These are phyloP conservation scores for Drosophila mimica DNA, from an alignment of 2,888 invertebrate genomes.

Conservation along the genomic window DNA sequence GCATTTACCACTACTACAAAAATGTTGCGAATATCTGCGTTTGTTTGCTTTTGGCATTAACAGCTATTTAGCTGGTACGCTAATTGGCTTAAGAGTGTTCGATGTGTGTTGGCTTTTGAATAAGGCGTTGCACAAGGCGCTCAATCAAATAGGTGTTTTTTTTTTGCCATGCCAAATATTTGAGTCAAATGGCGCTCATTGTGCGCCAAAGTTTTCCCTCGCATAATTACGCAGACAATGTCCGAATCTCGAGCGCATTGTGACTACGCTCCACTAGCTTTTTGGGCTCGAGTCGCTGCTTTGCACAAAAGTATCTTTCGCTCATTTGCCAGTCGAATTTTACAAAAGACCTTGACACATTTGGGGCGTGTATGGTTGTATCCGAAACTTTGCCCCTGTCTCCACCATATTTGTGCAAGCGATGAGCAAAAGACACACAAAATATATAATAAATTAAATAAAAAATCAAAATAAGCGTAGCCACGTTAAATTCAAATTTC, in stretches of 20 bases:
- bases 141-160: slow-evolving; percentile 53
- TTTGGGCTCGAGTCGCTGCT: slow-evolving; percentile 12
- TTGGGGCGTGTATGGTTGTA: slow-evolving; percentile 57
- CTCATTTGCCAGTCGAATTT: slow-evolving; percentile 68
- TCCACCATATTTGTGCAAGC: slow-evolving; percentile 32
- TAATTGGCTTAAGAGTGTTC: slow-evolving; percentile 71
- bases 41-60: slow-evolving; percentile 67
- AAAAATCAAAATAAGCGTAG: slow-evolving; percentile 13
- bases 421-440: slow-evolving; percentile 18
- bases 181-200: slow-evolving; percentile 66
- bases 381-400: slow-evolving; percentile 50
- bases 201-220: slow-evolving; percentile 65
- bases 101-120: slow-evolving; percentile 44
- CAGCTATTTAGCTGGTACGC: slow-evolving; percentile 59
- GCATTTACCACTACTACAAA: slow-evolving; percentile 6
- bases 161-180: slow-evolving; percentile 47
- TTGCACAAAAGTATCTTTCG: slow-evolving; percentile 44
- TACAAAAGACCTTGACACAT: slow-evolving; percentile 78
- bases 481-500: slow-evolving; percentile 37
- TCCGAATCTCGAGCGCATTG: slow-evolving; percentile 32
- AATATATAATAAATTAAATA: not conserved
- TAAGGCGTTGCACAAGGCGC: slow-evolving; percentile 64
- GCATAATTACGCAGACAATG: slow-evolving; percentile 60
- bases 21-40: slow-evolving; percentile 37
- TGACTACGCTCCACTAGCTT: slow-evolving; percentile 52